phyloP scores from a whole-genome alignment of 1,140 invertebrate species.

The Rhagoletis zephyria region DNA sequence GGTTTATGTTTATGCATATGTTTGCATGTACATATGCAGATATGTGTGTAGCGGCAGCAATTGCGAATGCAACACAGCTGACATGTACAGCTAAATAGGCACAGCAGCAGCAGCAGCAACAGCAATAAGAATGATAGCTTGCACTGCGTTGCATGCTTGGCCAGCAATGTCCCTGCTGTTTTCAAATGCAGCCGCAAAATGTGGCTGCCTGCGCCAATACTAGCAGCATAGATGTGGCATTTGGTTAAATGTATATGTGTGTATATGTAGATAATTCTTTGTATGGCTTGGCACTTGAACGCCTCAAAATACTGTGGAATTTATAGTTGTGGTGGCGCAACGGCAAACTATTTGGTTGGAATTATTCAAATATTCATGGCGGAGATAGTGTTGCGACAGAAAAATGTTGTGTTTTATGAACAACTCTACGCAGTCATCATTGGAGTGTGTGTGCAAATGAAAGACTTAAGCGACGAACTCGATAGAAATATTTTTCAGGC shows the following conservation, averaged over 20 bases:
- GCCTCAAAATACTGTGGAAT: background rate
- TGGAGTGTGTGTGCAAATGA: background rate
- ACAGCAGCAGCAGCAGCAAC: background rate
- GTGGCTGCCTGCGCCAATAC: background rate
- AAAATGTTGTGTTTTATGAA: background rate
- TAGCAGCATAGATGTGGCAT: background rate
- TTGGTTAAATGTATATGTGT: background rate
- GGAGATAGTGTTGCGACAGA: background rate
- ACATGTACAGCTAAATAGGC: slow-evolving; percentile 15
- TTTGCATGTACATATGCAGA: background rate
- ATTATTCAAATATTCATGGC: background rate
- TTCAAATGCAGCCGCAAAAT: slow-evolving; percentile 5
- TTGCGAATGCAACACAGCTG: background rate
- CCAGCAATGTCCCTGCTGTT: background rate
- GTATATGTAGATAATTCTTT: background rate
- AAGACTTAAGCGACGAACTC: slow-evolving; percentile 52
- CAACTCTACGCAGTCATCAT: background rate
- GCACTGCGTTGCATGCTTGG: background rate
- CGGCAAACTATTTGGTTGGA: slow-evolving; percentile 34
- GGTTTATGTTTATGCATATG: background rate
- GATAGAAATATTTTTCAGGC: background rate
- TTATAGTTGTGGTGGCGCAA: slow-evolving; percentile 29
- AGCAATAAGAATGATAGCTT: slow-evolving; percentile 16
- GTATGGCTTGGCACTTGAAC: background rate
- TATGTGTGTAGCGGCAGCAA: background rate